A percentile compares a stretch with the other conserved stretches of the same genome.
Conservation (phyloP, 2,113 vertebrate genomes). For the Panurus biarmicus region DNA sequence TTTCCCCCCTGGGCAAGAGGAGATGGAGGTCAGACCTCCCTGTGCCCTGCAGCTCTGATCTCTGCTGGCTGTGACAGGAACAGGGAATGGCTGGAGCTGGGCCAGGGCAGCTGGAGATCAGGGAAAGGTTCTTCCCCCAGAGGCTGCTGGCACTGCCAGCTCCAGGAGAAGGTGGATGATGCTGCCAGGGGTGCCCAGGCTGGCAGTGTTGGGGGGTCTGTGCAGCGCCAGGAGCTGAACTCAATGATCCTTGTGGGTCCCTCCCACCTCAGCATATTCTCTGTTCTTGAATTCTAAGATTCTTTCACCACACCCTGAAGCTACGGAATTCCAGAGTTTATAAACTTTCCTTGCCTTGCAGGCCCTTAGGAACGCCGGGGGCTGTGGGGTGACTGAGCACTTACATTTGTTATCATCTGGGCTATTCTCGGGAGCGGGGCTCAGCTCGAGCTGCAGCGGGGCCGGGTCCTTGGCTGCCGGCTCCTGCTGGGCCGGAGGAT, state of each 20-base stretch:
- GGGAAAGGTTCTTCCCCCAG: not conserved
- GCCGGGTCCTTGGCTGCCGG: not conserved
- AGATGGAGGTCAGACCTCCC: not conserved
- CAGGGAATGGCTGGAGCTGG: not conserved
- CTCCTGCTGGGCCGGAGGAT: slow-evolving; percentile 44
- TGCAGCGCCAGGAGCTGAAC: accelerated
- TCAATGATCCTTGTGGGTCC: not conserved
- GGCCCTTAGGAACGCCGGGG: not conserved
- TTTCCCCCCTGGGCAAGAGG: not conserved
- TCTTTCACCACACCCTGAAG: not conserved
- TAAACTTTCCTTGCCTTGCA: not conserved
- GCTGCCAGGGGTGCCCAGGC: accelerated
- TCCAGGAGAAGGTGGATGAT: accelerated
- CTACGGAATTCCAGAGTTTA: not conserved
- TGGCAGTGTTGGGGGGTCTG: not conserved
- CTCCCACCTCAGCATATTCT: not conserved
- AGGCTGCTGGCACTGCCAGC: not conserved
- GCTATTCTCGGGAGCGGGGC: not conserved
- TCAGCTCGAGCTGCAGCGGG: slow-evolving; percentile 42
- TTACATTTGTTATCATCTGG: not conserved
- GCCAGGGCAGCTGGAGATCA: accelerated
- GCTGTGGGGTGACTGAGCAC: not conserved
- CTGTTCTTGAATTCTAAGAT: not conserved
- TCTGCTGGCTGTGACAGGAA: not conserved
- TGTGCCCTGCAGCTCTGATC: not conserved